phyloP scores from a whole-genome alignment of 2,888 invertebrate genomes.

The Schrankia costaestrigalis region DNA sequence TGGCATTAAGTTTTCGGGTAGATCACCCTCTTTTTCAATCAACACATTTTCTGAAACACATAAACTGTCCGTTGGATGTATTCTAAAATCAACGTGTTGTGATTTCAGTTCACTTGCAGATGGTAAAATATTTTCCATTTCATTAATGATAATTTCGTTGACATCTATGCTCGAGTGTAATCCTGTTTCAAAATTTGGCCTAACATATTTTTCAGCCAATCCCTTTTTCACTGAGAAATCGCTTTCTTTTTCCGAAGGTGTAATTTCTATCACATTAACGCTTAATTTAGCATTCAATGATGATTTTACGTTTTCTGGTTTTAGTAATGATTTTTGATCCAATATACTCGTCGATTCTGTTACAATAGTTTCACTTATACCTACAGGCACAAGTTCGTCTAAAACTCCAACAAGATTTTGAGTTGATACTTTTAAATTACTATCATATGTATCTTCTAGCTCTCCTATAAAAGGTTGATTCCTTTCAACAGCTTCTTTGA shows the following conservation, averaged over 20 bases:
- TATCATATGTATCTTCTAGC: conserved; percentile 32
- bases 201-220: conserved; percentile 32
- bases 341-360: conserved; percentile 48
- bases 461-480: conserved; percentile 53
- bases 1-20: conserved; percentile 32
- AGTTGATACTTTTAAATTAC: conserved; percentile 16
- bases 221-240: conserved; percentile 24
- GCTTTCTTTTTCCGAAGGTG: conserved; percentile 65
- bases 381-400: conserved; percentile 50
- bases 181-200: conserved; percentile 37
- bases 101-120: conserved; percentile 39
- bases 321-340: conserved; percentile 21
- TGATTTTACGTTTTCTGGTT: conserved; percentile 40
- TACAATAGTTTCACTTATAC: conserved; percentile 50
- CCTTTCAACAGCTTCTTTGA: conserved; percentile 50
- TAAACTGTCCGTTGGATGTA: conserved; percentile 65
- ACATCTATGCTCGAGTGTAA: conserved; percentile 41
- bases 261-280: conserved; percentile 54
- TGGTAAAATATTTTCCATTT: conserved; percentile 42
- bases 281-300: conserved; percentile 63
- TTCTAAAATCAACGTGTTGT: conserved; percentile 52
- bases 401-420: conserved; percentile 34
- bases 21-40: conserved; percentile 48
- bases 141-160: conserved; percentile 47
- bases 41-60: conserved; percentile 44